Evolutionary conservation across 2,888 invertebrate species (phyloP).

Genomic region (Malthinus flaveolus): DNA sequence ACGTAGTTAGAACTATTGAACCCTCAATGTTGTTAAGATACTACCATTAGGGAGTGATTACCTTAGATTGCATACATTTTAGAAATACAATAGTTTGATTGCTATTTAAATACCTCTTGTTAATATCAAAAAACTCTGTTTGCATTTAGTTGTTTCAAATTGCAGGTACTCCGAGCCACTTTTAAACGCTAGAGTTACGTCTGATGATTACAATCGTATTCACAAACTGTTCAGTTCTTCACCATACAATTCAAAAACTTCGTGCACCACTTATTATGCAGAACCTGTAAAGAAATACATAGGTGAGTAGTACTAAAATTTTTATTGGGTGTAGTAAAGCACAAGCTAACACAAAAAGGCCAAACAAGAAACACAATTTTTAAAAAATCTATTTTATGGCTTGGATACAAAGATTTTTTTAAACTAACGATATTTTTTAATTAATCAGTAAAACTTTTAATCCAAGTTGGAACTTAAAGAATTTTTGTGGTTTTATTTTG

Average conservation of each 20-base stretch:
- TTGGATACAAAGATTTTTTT: constrained; percentile 3
- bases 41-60: too few relatives aligned
- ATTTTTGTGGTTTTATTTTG: too few relatives aligned
- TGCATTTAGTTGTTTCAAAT: background rate
- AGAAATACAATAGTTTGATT: too few relatives aligned
- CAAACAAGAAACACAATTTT: background rate
- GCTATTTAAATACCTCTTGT: too few relatives aligned
- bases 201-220: constrained; percentile 68
- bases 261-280: constrained; percentile 62
- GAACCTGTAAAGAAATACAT: constrained; percentile 70
- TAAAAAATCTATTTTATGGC: background rate
- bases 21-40: too few relatives aligned
- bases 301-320: constrained; percentile 59
- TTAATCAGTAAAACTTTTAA: too few relatives aligned
- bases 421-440: background rate
- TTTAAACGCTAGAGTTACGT: constrained; percentile 57
- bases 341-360: background rate
- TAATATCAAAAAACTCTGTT: too few relatives aligned
- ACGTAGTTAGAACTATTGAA: too few relatives aligned
- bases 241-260: constrained; percentile 43
- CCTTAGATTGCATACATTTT: too few relatives aligned
- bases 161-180: constrained; percentile 23
- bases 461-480: too few relatives aligned
- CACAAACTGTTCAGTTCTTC: constrained; percentile 67
- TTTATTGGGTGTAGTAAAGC: background rate